These are phyloP conservation scores for Brachyalestes nurse DNA, from an alignment of 2,797 vertebrate genomes.

Conservation along the genomic window DNA sequence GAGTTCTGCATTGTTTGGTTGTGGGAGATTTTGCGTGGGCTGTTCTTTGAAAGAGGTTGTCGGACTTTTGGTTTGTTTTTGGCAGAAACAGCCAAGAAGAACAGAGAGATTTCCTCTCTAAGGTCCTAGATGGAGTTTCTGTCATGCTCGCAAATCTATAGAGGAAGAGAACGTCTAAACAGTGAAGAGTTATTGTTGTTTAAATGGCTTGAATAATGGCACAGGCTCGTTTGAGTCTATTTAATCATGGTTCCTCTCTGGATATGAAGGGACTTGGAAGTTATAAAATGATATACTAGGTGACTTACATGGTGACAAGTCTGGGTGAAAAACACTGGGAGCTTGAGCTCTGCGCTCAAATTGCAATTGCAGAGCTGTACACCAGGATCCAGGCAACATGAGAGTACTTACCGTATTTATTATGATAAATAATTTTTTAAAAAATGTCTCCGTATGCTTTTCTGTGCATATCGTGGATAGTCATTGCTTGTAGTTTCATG, in stretches of 20 bases:
- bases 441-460: too few relatives aligned
- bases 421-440: too few relatives aligned
- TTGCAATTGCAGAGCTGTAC: not conserved
- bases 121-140: not conserved
- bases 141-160: slow-evolving; percentile 17
- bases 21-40: not conserved
- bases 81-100: slow-evolving; percentile 1
- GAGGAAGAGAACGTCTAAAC: slow-evolving; percentile 36
- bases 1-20: not conserved
- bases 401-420: not conserved
- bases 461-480: too few relatives aligned
- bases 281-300: too few relatives aligned
- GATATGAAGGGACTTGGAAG: not conserved
- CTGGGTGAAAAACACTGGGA: not conserved
- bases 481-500: too few relatives aligned
- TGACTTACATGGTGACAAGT: too few relatives aligned
- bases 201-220: slow-evolving; percentile 18
- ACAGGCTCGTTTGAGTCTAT: not conserved
- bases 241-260: not conserved
- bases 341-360: not conserved
- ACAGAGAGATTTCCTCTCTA: slow-evolving; percentile 21
- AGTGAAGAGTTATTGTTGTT: slow-evolving; percentile 28
- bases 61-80: slow-evolving; percentile 15
- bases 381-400: too few relatives aligned
- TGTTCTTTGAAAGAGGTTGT: not conserved